Evolutionary conservation across 2,888 invertebrate species (phyloP).

Genomic region (Drosophila borborema): DNA sequence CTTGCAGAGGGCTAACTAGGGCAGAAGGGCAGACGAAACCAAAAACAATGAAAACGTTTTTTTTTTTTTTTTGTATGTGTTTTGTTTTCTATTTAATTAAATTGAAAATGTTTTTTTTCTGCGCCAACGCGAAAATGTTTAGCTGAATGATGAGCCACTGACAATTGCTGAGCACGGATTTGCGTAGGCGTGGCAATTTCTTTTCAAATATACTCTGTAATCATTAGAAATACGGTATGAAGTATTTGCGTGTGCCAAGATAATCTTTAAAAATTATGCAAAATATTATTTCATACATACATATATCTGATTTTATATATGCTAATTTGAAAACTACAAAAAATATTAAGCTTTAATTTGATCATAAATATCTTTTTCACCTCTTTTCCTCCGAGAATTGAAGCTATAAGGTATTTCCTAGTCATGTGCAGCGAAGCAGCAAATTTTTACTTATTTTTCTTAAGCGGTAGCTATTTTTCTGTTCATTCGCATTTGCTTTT

Average conservation of each 20-base stretch:
- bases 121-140: constrained; percentile 42
- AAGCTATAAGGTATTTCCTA: neutral
- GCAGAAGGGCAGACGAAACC: constrained; percentile 21
- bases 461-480: constrained; percentile 9
- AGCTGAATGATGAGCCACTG: constrained; percentile 52
- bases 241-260: neutral
- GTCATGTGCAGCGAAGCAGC: neutral
- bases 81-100: constrained; percentile 65
- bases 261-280: too few species aligned
- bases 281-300: too few species aligned
- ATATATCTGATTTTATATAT: too few species aligned
- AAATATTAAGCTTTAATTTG: neutral
- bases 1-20: constrained; percentile 2
- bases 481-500: constrained; percentile 45
- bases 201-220: constrained; percentile 1
- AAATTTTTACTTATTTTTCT: constrained; percentile 6
- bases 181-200: constrained; percentile 15
- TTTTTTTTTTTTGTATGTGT: constrained; percentile 31
- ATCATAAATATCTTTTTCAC: too few species aligned
- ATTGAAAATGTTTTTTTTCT: constrained; percentile 73
- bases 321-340: neutral
- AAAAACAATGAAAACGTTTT: constrained; percentile 48
- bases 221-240: neutral
- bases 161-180: constrained; percentile 27
- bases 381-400: too few species aligned